Base-by-base conservation (phyloP, 2,113 vertebrate genomes). In the Ptilorrhoa leucosticta region DNA sequence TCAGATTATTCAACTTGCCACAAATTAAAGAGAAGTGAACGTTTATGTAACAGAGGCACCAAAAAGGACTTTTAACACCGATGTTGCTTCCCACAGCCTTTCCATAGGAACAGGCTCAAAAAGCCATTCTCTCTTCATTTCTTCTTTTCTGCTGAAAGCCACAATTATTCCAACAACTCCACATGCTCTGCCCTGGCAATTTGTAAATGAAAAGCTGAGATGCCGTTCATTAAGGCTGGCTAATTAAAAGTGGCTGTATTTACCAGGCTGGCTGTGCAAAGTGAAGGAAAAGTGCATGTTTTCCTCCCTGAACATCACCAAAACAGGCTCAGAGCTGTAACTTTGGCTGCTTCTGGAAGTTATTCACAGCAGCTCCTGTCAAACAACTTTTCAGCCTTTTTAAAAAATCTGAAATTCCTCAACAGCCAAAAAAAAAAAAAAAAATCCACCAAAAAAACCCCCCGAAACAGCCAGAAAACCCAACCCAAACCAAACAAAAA, bases 171-270 rank as follows among this genome's bases (percentile, higher is more conserved):
- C 90, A 94, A 33, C 61, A 68, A 51, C 58, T 71, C 80, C 45
- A 39, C 56, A 9, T 0, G 37, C 71, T 56, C 66, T 87, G 85
- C 85, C 85, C 64, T 37, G 64, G 80, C 69, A 81, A 72, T 83
- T 63, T 93, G 93, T 83, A 79, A 88, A 89, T 54, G 82, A 70
- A 84, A 94, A 93, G 65, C 64, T 31, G 51, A 51, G 94, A 40
- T n/a, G 83, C 63, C 0, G 5, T 44, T 96, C 89, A 42, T 92
- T 75, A 95, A 65, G 78, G 40, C 42, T 83, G 75, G 90, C 53
- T 95, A 96, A 96, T 94, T 94, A 95, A 90, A 96, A 56, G 72
- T 92, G 94, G 56, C 44, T 89, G 12, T 73, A 54, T 88, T 95
- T 92, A 95, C 57, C 89, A 82, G 2, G 45, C 75, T 75, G 31